A percentile compares a stretch with the other conserved stretches of the same genome.
Evolutionary conservation across 2,797 vertebrate species (phyloP).

Genomic region (Chromis chromis): DNA sequence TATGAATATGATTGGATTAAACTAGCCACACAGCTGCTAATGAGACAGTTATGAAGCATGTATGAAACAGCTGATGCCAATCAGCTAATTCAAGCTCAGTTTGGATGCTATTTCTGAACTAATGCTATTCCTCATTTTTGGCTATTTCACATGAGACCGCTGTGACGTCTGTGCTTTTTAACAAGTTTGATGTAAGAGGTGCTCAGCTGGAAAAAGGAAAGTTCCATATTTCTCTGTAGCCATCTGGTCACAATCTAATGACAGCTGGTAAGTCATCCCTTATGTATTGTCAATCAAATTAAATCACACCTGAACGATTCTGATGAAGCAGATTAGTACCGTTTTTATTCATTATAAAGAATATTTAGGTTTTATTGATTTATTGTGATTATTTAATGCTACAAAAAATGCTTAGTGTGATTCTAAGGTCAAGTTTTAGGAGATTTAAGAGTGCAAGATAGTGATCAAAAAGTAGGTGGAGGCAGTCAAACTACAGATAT

Average conservation of each 20-base stretch:
- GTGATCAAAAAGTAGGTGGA: neutral
- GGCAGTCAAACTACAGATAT: neutral
- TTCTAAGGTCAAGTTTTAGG: no score
- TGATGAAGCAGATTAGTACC: neutral
- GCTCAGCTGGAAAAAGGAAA: no score
- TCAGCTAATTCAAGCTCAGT: neutral
- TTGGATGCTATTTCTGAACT: neutral
- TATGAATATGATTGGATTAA: neutral
- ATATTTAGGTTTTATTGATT: no score
- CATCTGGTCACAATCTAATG: constrained; percentile 3
- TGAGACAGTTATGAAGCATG: neutral
- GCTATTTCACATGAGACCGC: neutral
- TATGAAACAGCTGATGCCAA: neutral
- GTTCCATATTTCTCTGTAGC: neutral
- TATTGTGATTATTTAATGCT: no score
- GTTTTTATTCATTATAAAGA: no score
- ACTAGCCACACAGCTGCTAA: neutral
- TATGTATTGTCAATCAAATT: constrained; percentile 16
- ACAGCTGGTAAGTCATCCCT: constrained; percentile 24
- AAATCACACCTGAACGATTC: neutral
- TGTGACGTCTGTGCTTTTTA: neutral
- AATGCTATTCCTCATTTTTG: neutral
- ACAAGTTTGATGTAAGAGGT: neutral
- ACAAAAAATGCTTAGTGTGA: neutral
- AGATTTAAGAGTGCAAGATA: neutral